These are phyloP conservation scores for Gobiocypris rarus DNA, from an alignment of 2,113 vertebrate species.

Conservation along the genomic window DNA sequence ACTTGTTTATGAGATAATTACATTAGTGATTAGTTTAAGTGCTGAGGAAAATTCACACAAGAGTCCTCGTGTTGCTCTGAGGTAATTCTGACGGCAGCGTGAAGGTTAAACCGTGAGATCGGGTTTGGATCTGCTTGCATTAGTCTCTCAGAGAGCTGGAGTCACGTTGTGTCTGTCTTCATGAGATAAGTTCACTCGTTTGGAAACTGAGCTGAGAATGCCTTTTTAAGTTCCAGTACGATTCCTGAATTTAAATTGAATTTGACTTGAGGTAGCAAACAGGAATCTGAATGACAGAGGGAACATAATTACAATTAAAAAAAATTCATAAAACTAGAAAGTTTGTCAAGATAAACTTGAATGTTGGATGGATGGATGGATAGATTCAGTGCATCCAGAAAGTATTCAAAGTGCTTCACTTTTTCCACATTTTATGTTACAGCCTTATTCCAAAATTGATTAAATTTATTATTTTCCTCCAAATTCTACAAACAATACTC, in stretches of 20 bases:
- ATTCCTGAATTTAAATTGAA: neutral
- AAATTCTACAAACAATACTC: no score
- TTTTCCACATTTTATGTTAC: no score
- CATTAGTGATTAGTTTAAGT: conserved; percentile 5
- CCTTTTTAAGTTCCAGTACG: neutral
- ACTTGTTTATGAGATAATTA: conserved; percentile 5
- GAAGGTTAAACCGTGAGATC: neutral
- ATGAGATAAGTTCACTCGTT: neutral
- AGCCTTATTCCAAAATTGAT: no score
- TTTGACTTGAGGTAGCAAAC: neutral
- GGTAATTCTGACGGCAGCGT: neutral
- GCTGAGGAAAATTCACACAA: neutral
- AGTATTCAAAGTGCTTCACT: no score
- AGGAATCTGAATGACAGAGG: neutral
- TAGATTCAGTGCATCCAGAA: no score
- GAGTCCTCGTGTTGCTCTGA: conserved; percentile 6
- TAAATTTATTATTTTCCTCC: no score
- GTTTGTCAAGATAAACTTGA: no score
- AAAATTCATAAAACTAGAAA: no score
- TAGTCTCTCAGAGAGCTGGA: neutral
- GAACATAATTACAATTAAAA: no score
- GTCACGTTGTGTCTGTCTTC: neutral
- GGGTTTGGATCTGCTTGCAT: neutral
- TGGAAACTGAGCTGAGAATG: neutral
- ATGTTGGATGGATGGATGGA: no score